Base-by-base conservation (phyloP, 2,888 invertebrate genomes). In the Drosophila buzzatii region DNA sequence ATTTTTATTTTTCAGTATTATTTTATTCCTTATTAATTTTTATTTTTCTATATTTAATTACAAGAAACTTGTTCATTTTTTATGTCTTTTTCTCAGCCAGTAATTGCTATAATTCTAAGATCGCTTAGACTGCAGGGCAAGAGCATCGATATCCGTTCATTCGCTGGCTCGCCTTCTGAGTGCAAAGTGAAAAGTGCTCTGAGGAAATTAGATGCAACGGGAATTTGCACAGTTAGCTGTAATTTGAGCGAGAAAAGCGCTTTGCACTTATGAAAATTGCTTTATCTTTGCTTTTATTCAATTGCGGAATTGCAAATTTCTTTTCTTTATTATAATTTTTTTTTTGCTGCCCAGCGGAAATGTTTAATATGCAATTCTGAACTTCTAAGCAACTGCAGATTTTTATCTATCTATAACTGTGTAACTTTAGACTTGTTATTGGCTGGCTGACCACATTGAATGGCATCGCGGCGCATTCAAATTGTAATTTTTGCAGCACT, bases 271-370 rank as follows among this genome's bases (percentile, higher is more conserved):
- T 76, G 65, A 10, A 76, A 70, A 82, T 82, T 66, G 75, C 71
- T 70, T 70, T 56, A 39, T 49, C 20, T 58, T 27, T 27, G 14
- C 47, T 39, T 35, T 47, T 49, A 61, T 58, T 56, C 62, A 76
- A 72, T 76, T 51, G 76, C 72, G 63, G 55, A 73, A 76, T 73
- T 61, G 62, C 49, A 64, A 71, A 69, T 70, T 70, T 60, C 60
- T 56, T 57, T 81, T 58, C 64, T 41, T n/a, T 41, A n/a, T 41
- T 39, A 16, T 39, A 60, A 37, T 77, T 47, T 64, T 53, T 20
- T 39, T 49, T 12, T 18, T 39, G 55, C 44, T 66, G 61, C 64
- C 56, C 78, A 78, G 73, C 83, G 81, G 82, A 81, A 79, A 82
- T 76, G 56, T 35, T 73, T 57, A 47, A 60, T 61, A 70, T 59